Percentiles rank a stretch among this genome's conserved stretches.
These are phyloP conservation scores for Biston betularia DNA, from an alignment of 2,888 invertebrate genomes.

Conservation along the genomic window DNA sequence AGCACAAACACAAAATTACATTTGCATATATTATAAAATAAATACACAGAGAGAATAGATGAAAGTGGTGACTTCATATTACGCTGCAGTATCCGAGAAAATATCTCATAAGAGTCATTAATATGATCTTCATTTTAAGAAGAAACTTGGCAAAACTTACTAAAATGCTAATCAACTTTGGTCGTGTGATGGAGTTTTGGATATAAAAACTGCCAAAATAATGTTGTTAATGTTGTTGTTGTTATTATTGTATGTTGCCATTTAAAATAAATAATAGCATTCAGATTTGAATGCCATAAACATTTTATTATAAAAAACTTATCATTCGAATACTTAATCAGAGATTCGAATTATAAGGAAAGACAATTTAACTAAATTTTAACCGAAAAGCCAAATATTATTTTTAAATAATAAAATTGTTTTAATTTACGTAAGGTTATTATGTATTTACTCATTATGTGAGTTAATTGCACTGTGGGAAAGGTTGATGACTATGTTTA, in stretches of 20 bases:
- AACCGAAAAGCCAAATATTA: neutral
- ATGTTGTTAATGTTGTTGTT: constrained; percentile 1
- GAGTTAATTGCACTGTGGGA: constrained; percentile 11
- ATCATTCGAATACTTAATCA: no score
- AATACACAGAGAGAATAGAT: constrained; percentile 28
- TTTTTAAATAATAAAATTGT: constrained; percentile 3
- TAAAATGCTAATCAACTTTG: constrained; percentile 21
- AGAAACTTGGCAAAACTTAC: constrained; percentile 38
- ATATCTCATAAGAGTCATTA: constrained; percentile 28
- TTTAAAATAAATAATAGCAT: neutral
- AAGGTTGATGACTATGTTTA: constrained; percentile 19
- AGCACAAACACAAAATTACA: constrained; percentile 24
- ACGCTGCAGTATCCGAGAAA: constrained; percentile 29
- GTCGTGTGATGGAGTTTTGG: constrained; percentile 8
- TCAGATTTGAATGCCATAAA: neutral
- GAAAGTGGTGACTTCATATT: constrained; percentile 39
- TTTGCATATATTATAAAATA: constrained; percentile 30
- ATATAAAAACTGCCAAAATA: constrained; percentile 17
- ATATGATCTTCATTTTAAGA: constrained; percentile 33
- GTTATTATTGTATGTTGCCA: neutral
- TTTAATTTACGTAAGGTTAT: neutral
- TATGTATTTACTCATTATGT: constrained; percentile 4
- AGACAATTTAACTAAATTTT: no score
- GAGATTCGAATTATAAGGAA: no score
- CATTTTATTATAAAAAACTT: neutral